Percentiles rank a stretch among this genome's conserved stretches.
These are phyloP conservation scores for Struthidea cinerea DNA, from an alignment of 2,113 vertebrate genomes.

Conservation along the genomic window DNA sequence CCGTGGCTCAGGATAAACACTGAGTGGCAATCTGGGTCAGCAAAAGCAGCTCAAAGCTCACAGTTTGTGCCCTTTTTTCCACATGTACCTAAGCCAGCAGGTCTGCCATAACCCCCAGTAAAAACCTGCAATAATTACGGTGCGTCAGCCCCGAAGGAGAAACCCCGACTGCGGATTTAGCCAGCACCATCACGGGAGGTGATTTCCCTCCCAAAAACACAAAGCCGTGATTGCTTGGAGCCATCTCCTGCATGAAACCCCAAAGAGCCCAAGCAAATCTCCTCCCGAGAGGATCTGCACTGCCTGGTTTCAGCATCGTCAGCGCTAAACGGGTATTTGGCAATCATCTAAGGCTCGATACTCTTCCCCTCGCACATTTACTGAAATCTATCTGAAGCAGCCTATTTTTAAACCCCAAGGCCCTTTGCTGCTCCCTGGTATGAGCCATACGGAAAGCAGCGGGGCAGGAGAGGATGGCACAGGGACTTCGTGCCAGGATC, in stretches of 20 bases:
- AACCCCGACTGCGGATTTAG: not conserved
- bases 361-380: not conserved
- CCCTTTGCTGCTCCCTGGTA: not conserved
- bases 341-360: not conserved
- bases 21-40: not conserved
- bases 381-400: not conserved
- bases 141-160: not conserved
- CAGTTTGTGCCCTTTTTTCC: not conserved
- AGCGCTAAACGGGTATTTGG: not conserved
- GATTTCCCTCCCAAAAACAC: not conserved
- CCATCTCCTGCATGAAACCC: not conserved
- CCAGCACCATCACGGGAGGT: not conserved
- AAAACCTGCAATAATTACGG: not conserved
- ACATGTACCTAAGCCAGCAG: accelerated
- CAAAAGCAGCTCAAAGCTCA: not conserved
- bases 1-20: not conserved
- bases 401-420: not conserved
- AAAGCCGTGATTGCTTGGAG: not conserved
- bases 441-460: not conserved
- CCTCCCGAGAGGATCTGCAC: not conserved
- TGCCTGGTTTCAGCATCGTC: not conserved
- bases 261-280: not conserved
- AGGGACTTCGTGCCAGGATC: not conserved
- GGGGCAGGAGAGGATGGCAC: not conserved
- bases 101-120: not conserved